Base-by-base conservation (phyloP, 2,888 invertebrate species). In the Eretmocerus hayati region DNA sequence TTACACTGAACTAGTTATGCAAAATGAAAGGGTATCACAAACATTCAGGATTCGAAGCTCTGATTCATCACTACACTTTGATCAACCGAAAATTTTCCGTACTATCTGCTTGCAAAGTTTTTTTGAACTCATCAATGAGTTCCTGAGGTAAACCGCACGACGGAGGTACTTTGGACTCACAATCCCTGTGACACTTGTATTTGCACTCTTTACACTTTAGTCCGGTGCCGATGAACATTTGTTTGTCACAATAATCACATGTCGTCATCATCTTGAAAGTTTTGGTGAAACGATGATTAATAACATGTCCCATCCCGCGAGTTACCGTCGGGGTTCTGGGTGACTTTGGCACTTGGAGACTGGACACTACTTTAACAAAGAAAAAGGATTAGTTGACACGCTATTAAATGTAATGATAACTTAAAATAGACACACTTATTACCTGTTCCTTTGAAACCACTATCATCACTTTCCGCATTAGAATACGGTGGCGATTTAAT, bases 121-220 rank as follows among this genome's bases (percentile, higher is more conserved):
- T 83, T 66, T 84, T 85, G 69, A 92, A 92, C 55, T 85, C 86
- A 54, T 87, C 83, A 21, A 93, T 82, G 58, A 87, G 82, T 67
- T 87, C 89, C 13, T 81, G 81, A n/a, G 92, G 90, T 58, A 94
- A 74, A 22, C 90, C 91, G 74, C 96, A 96, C 31, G 91, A 90
- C 0, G 92, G 90, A 57, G 93, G 89, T 58, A 92, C 94, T 76
- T 89, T 90, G 42, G 84, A 81, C 63, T 90, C 90, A 67, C 94
- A 95, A 64, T 92, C 91, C 71, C 83, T 77, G 72, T 88, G 88
- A 67, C 87, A 89, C 62, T 85, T 89, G 67, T 90, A 93, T 77
- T 92, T 94, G 81, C 94, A 95, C 73, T 93, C 92, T 71, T 87
- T 92, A 73, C 94, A 95, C 73, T 89, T 92, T 59, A 90, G 79